A percentile compares a stretch with the other conserved stretches of the same genome.
Evolutionary conservation across 2,113 vertebrate genomes (phyloP).

Genomic region (Lichenostomus cassidix): DNA sequence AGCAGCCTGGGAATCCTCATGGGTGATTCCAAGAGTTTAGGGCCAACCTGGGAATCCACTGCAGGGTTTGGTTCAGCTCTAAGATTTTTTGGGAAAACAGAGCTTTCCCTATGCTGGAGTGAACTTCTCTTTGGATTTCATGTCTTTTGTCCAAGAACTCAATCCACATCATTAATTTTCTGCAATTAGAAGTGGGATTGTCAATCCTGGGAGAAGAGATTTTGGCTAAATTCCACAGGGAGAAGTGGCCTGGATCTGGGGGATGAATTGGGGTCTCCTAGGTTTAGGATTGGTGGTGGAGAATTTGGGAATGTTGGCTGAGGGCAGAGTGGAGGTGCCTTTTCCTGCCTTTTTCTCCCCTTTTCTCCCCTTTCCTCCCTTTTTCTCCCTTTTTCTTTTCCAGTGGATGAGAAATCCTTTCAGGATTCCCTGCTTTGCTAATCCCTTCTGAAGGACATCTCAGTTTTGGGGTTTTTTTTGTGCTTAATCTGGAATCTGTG

Average conservation of each 20-base stretch:
- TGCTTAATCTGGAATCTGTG: not conserved
- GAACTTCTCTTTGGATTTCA: not conserved
- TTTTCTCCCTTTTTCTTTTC: not conserved
- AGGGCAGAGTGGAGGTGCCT: not conserved
- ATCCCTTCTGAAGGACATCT: not conserved
- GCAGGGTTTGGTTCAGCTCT: not conserved
- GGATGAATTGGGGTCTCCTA: not conserved
- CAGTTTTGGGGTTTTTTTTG: too few species aligned
- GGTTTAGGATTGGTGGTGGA: not conserved
- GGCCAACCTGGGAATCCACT: not conserved
- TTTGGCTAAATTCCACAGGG: not conserved
- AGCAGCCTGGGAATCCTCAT: not conserved
- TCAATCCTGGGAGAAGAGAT: not conserved
- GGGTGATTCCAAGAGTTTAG: not conserved
- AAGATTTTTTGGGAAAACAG: not conserved
- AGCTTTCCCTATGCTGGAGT: accelerated
- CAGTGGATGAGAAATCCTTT: not conserved
- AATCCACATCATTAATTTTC: not conserved
- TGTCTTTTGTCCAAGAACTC: accelerated
- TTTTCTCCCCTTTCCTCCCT: not conserved
- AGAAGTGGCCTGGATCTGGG: not conserved
- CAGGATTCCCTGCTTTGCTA: not conserved
- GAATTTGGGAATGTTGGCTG: not conserved
- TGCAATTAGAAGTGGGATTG: not conserved
- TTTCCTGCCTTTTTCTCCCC: too few species aligned